phyloP scores from a whole-genome alignment of 2,888 invertebrate species.

The Drosophila recens region DNA sequence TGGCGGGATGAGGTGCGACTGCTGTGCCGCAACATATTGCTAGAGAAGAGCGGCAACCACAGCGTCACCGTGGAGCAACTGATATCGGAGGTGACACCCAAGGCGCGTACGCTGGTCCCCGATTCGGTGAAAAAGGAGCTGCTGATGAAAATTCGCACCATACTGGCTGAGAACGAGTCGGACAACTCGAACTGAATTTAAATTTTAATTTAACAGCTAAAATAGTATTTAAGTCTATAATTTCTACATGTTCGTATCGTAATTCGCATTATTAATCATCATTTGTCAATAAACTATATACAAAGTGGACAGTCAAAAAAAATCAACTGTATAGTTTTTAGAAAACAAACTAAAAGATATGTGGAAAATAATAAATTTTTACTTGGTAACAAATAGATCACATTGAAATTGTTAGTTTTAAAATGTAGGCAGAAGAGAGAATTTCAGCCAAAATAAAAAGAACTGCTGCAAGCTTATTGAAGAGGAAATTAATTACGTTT shows the following conservation, averaged over 20 bases:
- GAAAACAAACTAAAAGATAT: too few species aligned
- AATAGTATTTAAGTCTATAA: conserved; percentile 7
- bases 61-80: conserved; percentile 93
- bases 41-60: conserved; percentile 88
- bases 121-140: conserved; percentile 97
- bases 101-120: conserved; percentile 94
- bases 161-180: conserved; percentile 87
- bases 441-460: too few species aligned
- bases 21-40: conserved; percentile 93
- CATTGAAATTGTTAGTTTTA: too few species aligned
- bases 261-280: neutral
- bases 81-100: conserved; percentile 93
- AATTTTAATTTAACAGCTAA: neutral
- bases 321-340: too few species aligned
- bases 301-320: conserved; percentile 4
- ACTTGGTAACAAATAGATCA: too few species aligned
- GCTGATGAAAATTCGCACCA: conserved; percentile 94
- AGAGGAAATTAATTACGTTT: too few species aligned
- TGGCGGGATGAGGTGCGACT: conserved; percentile 97
- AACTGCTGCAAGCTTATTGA: too few species aligned
- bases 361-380: too few species aligned
- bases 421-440: too few species aligned
- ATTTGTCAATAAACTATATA: conserved; percentile 26
- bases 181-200: conserved; percentile 36
- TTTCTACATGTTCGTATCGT: conserved; percentile 1